Conservation (phyloP, 2,888 invertebrate genomes). For the Sisyra nigra region DNA sequence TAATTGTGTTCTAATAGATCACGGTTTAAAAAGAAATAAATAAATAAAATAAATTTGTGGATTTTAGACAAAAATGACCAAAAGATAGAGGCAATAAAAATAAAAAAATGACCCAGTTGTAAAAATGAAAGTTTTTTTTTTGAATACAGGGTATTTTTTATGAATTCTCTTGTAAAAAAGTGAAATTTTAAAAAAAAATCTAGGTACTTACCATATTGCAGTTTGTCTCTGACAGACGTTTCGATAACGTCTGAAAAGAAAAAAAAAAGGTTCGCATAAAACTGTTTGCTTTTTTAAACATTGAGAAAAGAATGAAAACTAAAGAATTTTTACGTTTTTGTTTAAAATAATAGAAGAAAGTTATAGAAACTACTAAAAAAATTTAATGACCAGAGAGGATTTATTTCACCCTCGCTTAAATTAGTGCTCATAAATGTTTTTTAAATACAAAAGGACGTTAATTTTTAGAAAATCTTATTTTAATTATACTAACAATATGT, state of each 20-base stretch:
- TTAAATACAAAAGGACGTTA: too few species aligned
- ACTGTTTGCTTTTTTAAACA: background rate
- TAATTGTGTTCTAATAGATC: conserved; percentile 1
- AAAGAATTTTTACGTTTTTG: too few species aligned
- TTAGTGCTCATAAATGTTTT: too few species aligned
- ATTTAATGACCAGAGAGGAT: too few species aligned
- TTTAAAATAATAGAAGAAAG: too few species aligned
- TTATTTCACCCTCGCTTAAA: too few species aligned
- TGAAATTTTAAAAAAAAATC: conserved; percentile 11
- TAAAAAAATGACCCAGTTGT: background rate
- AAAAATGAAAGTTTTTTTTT: conserved; percentile 7
- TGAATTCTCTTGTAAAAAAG: background rate
- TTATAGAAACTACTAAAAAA: too few species aligned
- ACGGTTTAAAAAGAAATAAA: background rate
- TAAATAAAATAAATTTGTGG: background rate
- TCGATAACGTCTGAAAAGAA: conserved; percentile 23
- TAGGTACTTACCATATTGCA: conserved; percentile 25
- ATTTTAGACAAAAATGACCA: background rate
- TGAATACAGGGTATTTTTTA: background rate
- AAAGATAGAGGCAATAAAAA: background rate
- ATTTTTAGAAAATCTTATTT: too few species aligned
- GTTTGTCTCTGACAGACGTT: conserved; percentile 21
- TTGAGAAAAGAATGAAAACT: background rate
- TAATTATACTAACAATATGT: too few species aligned
- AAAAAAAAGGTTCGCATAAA: conserved; percentile 10